Conservation (phyloP, 2,888 invertebrate genomes). For the Cyclophora punctaria region DNA sequence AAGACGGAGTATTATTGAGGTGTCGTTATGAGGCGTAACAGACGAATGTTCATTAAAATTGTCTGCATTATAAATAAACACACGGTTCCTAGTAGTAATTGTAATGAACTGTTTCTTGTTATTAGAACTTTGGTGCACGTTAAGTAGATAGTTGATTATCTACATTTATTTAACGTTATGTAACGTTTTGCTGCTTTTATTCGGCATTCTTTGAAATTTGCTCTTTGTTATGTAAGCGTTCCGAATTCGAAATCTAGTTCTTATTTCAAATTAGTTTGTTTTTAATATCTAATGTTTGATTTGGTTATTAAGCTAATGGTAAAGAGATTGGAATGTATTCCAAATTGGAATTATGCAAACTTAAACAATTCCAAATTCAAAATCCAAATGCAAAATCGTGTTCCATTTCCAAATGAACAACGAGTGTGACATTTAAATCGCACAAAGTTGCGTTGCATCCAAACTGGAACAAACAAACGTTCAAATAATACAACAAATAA, state of each 20-base stretch:
- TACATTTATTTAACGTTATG: constrained; percentile 9
- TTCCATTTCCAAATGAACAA: background rate
- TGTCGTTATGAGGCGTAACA: constrained; percentile 31
- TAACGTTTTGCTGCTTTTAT: no score
- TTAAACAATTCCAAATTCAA: no score
- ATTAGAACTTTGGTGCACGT: constrained; percentile 16
- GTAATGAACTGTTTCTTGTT: constrained; percentile 8
- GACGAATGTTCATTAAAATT: constrained; percentile 39
- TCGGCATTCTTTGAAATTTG: no score
- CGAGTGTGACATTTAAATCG: background rate
- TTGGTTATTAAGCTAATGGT: background rate
- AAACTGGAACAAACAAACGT: constrained; percentile 4
- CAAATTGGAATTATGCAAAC: no score
- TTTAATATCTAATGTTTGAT: background rate
- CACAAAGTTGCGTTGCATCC: background rate
- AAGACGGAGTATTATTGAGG: constrained; percentile 24
- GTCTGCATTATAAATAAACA: constrained; percentile 41
- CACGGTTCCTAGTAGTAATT: constrained; percentile 31
- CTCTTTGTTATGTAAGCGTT: constrained; percentile 2
- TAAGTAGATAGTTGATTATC: constrained; percentile 8
- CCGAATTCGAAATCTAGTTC: background rate
- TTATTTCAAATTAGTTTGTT: background rate
- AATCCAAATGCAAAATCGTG: no score
- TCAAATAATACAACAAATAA: constrained; percentile 64
- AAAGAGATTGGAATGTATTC: background rate